phyloP scores from a whole-genome alignment of 1,140 invertebrate species.

The Myzus persicae region DNA sequence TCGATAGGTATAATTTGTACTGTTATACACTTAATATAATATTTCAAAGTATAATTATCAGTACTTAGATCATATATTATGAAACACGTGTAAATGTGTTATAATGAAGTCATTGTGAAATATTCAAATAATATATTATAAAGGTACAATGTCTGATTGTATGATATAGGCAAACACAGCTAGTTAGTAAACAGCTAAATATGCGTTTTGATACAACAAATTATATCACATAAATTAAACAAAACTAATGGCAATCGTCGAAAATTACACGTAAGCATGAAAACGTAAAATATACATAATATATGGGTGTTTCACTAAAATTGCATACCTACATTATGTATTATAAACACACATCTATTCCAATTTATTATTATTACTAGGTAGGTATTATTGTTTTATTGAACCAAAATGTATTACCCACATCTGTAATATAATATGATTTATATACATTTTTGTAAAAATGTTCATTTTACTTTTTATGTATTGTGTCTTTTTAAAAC shows the following conservation, averaged over 20 bases:
- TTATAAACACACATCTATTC: background rate
- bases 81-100: background rate
- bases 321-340: background rate
- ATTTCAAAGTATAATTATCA: background rate
- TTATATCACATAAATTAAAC: slow-evolving; percentile 8
- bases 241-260: background rate
- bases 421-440: background rate
- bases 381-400: background rate
- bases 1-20: background rate
- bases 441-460: background rate
- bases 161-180: background rate
- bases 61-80: background rate
- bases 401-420: background rate
- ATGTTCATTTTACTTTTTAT: background rate
- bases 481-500: background rate
- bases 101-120: background rate
- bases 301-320: background rate
- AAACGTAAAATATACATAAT: background rate
- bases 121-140: background rate
- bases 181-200: background rate
- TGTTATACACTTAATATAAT: background rate
- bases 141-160: background rate
- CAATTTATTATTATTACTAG: background rate
- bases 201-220: background rate
- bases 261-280: background rate